These are phyloP conservation scores for Odontamblyopus lacepedii DNA, from an alignment of 2,797 vertebrate genomes.

Conservation along the genomic window DNA sequence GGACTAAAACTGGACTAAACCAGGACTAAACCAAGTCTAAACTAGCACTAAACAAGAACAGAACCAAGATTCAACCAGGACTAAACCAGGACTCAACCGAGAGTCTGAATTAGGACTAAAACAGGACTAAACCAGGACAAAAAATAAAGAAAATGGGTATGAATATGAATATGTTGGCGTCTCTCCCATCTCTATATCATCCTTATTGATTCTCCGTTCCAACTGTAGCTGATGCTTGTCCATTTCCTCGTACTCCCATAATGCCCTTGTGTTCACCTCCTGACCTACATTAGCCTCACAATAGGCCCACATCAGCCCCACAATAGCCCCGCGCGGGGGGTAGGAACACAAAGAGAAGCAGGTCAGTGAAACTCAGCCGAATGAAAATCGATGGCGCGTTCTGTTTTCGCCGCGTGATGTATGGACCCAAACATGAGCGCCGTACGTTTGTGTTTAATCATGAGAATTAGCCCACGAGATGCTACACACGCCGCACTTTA, in stretches of 20 bases:
- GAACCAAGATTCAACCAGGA: no score
- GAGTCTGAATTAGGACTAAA: no score
- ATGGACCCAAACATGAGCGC: neutral
- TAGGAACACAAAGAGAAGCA: neutral
- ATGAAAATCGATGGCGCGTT: neutral
- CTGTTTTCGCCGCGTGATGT: neutral
- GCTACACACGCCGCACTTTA: neutral
- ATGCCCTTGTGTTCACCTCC: neutral
- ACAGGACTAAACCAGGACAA: no score
- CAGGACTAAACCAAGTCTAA: no score
- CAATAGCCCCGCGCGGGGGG: neutral
- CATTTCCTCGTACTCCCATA: neutral
- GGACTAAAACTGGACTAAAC: no score
- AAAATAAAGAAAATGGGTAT: no score
- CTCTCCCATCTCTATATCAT: no score
- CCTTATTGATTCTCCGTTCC: no score
- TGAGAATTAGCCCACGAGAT: neutral
- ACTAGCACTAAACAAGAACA: no score
- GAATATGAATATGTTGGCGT: no score
- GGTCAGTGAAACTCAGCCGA: constrained; percentile 1
- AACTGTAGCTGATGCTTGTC: no score
- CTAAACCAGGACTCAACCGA: no score
- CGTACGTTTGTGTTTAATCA: neutral
- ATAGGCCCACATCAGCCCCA: neutral
- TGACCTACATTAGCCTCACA: constrained; percentile 5